These are phyloP conservation scores for Timema cristinae DNA, from an alignment of 2,888 invertebrate species.

Conservation along the genomic window DNA sequence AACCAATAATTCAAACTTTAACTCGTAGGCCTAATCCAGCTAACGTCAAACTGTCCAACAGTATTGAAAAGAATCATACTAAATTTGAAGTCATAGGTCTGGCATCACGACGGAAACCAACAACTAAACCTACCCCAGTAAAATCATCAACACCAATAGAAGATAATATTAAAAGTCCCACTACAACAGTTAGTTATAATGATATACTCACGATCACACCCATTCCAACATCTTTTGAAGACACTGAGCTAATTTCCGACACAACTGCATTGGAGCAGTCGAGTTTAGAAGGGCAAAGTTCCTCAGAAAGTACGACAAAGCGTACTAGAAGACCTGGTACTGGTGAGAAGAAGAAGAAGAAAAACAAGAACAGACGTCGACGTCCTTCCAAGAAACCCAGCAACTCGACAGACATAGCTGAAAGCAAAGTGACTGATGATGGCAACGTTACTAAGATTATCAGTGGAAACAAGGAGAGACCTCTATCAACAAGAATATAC, in stretches of 20 bases:
- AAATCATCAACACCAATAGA: constrained; percentile 42
- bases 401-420: constrained; percentile 39
- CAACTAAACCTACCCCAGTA: constrained; percentile 37
- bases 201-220: not conserved
- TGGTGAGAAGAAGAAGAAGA: constrained; percentile 43
- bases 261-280: too few relatives aligned
- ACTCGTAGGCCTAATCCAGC: constrained; percentile 8
- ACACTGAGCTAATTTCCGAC: not conserved
- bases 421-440: constrained; percentile 38
- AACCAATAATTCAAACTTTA: not conserved
- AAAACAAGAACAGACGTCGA: constrained; percentile 42
- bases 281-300: not conserved
- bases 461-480: constrained; percentile 47
- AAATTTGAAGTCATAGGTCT: not conserved
- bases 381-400: constrained; percentile 47
- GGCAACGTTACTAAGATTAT: constrained; percentile 52
- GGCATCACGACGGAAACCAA: constrained; percentile 33
- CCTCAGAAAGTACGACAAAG: constrained; percentile 28
- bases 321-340: constrained; percentile 19
- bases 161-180: too few relatives aligned
- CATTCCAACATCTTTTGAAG: not conserved
- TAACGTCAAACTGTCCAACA: not conserved
- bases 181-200: constrained; percentile 42
- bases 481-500: constrained; percentile 69
- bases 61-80: not conserved